phyloP scores from a whole-genome alignment of 2,888 invertebrate genomes.

The Margaritifera margaritifera region DNA sequence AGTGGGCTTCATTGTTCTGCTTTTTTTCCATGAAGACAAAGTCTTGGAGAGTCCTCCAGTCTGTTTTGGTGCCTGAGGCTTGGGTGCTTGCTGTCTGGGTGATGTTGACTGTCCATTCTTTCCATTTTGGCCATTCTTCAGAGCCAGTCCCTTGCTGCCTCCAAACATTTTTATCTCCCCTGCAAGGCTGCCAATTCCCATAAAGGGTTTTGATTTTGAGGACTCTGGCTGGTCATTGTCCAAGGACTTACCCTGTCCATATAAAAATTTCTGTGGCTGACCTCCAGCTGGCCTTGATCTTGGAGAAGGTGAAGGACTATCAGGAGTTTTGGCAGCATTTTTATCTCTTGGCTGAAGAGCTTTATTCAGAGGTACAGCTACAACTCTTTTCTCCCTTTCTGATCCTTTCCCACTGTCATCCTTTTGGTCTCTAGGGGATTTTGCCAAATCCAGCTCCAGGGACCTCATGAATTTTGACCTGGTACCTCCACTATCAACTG shows the following conservation, averaged over 20 bases:
- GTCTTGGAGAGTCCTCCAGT: conserved; percentile 43
- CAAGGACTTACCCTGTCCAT: not conserved
- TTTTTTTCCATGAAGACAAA: conserved; percentile 53
- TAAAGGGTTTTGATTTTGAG: conserved; percentile 2
- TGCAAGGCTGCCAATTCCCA: conserved; percentile 10
- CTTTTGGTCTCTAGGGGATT: conserved; percentile 22
- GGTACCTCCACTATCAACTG: too few relatives aligned
- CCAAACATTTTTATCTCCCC: conserved; percentile 38
- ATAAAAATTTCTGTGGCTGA: too few relatives aligned
- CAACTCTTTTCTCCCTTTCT: not conserved
- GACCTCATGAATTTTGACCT: conserved; percentile 1
- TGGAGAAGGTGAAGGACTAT: not conserved
- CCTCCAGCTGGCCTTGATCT: too few relatives aligned
- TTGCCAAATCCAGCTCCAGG: conserved; percentile 12
- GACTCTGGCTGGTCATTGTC: not conserved
- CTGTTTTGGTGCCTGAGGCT: not conserved
- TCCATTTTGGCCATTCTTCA: not conserved
- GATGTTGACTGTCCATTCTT: not conserved
- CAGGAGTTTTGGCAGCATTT: conserved; percentile 11
- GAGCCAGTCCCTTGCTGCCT: conserved; percentile 22
- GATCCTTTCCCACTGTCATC: conserved; percentile 4
- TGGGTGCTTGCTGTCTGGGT: not conserved
- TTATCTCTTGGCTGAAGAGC: conserved; percentile 39
- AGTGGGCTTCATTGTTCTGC: conserved; percentile 33
- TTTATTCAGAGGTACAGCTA: conserved; percentile 29